These are phyloP conservation scores for Notolepis coatsorum DNA, from an alignment of 2,797 vertebrate species.

Conservation along the genomic window DNA sequence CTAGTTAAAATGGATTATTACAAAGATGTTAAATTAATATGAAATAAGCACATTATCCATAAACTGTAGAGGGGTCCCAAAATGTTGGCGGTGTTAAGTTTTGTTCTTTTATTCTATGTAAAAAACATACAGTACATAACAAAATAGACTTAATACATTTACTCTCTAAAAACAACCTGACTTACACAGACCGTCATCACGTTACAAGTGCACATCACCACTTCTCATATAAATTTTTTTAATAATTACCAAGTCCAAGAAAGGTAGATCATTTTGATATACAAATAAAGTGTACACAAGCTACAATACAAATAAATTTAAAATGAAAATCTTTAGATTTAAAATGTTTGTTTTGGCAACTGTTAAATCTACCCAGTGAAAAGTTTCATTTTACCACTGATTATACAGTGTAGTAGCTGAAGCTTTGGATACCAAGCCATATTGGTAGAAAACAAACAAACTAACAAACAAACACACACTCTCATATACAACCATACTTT, in stretches of 20 bases:
- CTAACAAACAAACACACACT: conserved; percentile 6
- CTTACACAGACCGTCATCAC: conserved; percentile 29
- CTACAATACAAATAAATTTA: conserved; percentile 27
- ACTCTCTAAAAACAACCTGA: conserved; percentile 4
- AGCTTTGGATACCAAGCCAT: conserved; percentile 59
- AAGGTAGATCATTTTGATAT: conserved; percentile 25
- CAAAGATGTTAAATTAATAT: too few species aligned
- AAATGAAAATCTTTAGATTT: not conserved
- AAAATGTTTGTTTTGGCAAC: conserved; percentile 63
- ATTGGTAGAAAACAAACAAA: not conserved
- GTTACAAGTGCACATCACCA: conserved; percentile 16
- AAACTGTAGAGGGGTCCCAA: too few species aligned
- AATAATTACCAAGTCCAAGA: not conserved
- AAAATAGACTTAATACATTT: conserved; percentile 1
- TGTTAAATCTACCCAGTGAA: conserved; percentile 59
- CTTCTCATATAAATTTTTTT: conserved; percentile 7
- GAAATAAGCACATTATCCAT: too few species aligned
- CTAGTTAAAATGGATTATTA: too few species aligned
- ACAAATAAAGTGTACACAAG: conserved; percentile 41
- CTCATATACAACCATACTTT: not conserved
- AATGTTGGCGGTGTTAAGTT: too few species aligned
- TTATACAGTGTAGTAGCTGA: conserved; percentile 33
- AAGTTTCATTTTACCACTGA: conserved; percentile 40
- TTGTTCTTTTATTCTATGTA: not conserved
- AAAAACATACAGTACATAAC: not conserved